Evolutionary conservation across 2,888 invertebrate species (phyloP).

Genomic region (Lycia hirtaria): DNA sequence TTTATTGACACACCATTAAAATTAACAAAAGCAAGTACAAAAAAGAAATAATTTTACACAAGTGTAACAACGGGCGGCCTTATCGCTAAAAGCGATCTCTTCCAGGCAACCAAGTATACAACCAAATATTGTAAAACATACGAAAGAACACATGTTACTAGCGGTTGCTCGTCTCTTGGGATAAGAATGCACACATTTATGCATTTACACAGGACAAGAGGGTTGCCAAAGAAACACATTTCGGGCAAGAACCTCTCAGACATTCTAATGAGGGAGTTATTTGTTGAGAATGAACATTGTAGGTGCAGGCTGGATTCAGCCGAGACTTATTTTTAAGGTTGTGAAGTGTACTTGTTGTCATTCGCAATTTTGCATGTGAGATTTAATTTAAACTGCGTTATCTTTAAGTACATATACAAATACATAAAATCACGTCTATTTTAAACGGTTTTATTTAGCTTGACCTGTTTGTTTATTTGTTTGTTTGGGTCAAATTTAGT

Average conservation of each 20-base stretch:
- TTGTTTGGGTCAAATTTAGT: too few species aligned
- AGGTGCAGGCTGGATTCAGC: constrained; percentile 17
- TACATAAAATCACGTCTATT: not conserved
- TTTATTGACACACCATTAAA: too few species aligned
- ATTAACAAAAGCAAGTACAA: too few species aligned
- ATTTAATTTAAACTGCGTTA: not conserved
- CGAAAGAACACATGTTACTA: constrained; percentile 38
- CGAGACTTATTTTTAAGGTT: constrained; percentile 11
- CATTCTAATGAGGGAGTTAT: constrained; percentile 70
- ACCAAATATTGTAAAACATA: constrained; percentile 31
- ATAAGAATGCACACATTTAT: constrained; percentile 55
- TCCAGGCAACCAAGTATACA: too few species aligned
- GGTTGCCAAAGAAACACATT: constrained; percentile 62
- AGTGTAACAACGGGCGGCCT: too few species aligned
- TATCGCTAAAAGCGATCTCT: too few species aligned
- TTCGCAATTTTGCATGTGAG: constrained; percentile 4
- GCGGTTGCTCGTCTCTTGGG: constrained; percentile 41
- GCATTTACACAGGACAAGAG: constrained; percentile 62
- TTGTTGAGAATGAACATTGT: constrained; percentile 53
- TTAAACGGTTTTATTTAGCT: not conserved
- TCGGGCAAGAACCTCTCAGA: constrained; percentile 67
- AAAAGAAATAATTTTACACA: too few species aligned
- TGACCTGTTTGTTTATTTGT: not conserved
- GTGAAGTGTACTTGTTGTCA: constrained; percentile 18
- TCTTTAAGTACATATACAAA: not conserved